Conservation (phyloP, 2,797 vertebrate genomes). For the Micropoecilia bifurca region DNA sequence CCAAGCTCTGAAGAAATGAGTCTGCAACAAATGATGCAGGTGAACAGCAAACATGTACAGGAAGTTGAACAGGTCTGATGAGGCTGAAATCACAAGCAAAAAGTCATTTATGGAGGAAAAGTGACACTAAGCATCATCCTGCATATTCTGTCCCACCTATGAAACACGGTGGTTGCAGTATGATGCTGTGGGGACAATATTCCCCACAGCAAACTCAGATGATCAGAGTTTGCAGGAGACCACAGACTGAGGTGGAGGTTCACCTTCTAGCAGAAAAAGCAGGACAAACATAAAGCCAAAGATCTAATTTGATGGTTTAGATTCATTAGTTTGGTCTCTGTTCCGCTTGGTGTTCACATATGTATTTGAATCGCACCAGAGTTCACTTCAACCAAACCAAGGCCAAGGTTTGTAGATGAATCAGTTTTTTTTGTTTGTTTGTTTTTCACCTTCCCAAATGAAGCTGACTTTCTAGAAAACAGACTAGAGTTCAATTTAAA, state of each 20-base stretch:
- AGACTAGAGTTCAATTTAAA: no score
- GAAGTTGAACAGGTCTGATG: neutral
- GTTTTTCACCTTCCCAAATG: no score
- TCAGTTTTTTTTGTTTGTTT: no score
- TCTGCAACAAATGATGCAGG: neutral
- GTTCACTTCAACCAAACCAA: no score
- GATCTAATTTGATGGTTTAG: neutral
- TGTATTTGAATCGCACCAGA: no score
- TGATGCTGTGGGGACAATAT: neutral
- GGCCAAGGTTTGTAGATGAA: no score
- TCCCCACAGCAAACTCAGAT: neutral
- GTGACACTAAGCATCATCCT: neutral
- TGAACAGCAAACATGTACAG: neutral
- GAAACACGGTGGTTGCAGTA: neutral
- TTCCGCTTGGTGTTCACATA: no score
- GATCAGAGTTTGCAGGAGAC: no score
- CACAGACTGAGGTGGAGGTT: neutral
- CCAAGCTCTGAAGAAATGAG: neutral
- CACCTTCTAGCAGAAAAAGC: neutral
- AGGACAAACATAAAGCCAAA: neutral
- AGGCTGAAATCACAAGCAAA: neutral
- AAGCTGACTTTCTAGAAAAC: no score
- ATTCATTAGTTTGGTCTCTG: neutral
- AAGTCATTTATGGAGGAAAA: neutral
- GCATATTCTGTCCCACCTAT: neutral